These are phyloP conservation scores for Mus spretus DNA, from an alignment of 2,797 vertebrate species.

Conservation along the genomic window DNA sequence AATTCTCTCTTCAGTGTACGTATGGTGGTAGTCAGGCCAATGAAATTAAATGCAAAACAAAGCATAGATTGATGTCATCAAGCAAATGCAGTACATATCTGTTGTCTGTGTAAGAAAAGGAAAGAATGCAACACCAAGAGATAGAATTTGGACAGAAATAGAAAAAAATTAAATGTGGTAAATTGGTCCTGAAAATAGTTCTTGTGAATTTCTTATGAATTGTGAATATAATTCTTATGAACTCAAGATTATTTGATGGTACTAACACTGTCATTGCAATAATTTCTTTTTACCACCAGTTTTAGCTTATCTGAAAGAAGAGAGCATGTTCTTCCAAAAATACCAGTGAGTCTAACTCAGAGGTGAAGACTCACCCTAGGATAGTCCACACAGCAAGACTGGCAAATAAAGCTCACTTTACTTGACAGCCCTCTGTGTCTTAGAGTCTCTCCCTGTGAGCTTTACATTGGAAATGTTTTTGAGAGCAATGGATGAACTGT, in stretches of 20 bases:
- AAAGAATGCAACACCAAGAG: background rate
- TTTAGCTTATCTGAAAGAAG: conserved; percentile 5
- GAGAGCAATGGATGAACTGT: background rate
- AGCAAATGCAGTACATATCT: background rate
- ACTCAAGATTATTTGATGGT: background rate
- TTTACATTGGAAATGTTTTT: background rate
- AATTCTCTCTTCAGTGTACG: background rate
- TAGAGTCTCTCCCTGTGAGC: background rate
- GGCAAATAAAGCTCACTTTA: background rate
- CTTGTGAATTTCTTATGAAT: background rate
- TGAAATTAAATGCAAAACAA: background rate
- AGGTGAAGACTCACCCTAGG: background rate
- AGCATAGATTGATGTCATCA: background rate
- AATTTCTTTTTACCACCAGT: background rate
- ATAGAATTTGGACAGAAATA: background rate
- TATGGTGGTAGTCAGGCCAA: background rate
- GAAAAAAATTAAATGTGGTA: background rate
- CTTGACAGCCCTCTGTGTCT: background rate
- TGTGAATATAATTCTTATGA: background rate
- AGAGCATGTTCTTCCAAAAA: background rate
- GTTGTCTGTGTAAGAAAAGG: background rate
- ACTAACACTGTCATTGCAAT: background rate
- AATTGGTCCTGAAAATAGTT: background rate
- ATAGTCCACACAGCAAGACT: background rate
- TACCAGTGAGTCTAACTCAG: background rate